These are phyloP conservation scores for Catharus fuscescens DNA, from an alignment of 2,113 vertebrate genomes.

Conservation along the genomic window DNA sequence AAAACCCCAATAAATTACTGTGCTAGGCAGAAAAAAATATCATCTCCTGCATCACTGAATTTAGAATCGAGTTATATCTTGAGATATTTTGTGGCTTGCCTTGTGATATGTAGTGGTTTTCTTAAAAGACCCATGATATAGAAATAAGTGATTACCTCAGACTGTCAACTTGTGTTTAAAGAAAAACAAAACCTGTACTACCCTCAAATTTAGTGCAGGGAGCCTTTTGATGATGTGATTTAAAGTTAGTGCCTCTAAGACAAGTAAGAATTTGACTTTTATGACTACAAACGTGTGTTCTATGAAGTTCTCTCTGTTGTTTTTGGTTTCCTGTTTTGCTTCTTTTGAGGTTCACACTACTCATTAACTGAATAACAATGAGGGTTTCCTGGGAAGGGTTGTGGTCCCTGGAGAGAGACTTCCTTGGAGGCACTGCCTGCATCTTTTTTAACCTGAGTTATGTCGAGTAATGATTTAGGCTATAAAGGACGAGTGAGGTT, in stretches of 20 bases:
- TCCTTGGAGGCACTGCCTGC: background rate
- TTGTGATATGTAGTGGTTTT: background rate
- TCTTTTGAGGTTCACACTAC: background rate
- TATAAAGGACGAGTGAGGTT: background rate
- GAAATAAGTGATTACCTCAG: background rate
- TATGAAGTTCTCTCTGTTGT: background rate
- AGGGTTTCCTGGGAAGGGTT: background rate
- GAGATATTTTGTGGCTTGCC: background rate
- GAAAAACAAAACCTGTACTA: background rate
- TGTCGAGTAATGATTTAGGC: background rate
- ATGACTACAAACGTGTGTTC: background rate
- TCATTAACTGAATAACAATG: background rate
- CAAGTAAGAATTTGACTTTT: background rate
- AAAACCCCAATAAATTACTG: accelerated
- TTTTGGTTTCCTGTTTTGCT: background rate
- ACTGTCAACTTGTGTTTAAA: background rate
- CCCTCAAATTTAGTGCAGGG: background rate
- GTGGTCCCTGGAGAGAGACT: background rate
- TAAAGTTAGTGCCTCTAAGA: background rate
- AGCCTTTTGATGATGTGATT: background rate
- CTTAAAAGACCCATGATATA: background rate
- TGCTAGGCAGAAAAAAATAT: background rate
- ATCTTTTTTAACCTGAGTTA: background rate
- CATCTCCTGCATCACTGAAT: background rate
- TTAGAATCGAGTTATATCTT: background rate